Evolutionary conservation across 1,140 invertebrate species (phyloP).

Genomic region (Stegodyphus mimosarum): DNA sequence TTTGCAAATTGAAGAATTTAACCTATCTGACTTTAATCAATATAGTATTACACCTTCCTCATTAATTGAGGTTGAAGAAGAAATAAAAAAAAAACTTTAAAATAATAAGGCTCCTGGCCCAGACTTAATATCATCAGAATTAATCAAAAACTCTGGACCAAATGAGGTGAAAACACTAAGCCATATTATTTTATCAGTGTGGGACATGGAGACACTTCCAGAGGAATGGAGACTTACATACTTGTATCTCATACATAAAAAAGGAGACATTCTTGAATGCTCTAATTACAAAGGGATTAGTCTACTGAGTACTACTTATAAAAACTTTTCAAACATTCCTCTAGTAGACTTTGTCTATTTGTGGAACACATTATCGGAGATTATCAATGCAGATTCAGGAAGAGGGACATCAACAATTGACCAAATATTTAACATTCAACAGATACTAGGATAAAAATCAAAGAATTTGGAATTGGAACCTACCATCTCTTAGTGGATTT

Average conservation of each 20-base stretch:
- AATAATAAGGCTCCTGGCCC: slow-evolving; percentile 1
- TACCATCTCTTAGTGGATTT: neutral
- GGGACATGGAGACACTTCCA: neutral
- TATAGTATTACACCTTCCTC: neutral
- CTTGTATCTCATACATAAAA: neutral
- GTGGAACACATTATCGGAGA: neutral
- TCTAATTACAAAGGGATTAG: neutral
- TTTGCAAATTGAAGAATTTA: neutral
- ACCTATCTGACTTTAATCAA: neutral
- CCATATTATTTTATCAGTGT: neutral
- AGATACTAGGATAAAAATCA: neutral
- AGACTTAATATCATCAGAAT: neutral
- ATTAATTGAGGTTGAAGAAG: neutral
- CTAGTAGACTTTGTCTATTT: neutral
- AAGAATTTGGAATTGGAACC: neutral
- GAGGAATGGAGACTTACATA: slow-evolving; percentile 1
- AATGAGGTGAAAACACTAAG: neutral
- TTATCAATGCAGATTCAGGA: neutral
- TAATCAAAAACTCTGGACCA: neutral
- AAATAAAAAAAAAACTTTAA: slow-evolving; percentile 3
- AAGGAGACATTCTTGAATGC: slow-evolving; percentile 5
- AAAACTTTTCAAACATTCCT: neutral
- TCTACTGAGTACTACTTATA: neutral
- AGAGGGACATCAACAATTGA: neutral
- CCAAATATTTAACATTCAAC: neutral